Evolutionary conservation across 1,140 invertebrate species (phyloP), one percentile per base, ranked within the genome.

Genomic region (Teleogryllus occipitalis): DNA sequence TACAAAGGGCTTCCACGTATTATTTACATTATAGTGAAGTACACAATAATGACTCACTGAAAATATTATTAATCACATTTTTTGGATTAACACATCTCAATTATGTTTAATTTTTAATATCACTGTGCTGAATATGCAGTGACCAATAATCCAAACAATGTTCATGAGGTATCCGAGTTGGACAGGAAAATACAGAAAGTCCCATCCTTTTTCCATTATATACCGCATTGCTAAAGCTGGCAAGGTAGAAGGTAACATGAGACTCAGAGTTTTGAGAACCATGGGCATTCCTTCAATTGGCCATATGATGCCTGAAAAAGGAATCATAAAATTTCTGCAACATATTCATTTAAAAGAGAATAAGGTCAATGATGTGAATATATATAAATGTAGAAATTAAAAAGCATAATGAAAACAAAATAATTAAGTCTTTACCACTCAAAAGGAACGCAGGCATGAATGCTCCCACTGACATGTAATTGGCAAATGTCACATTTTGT

Each of bases 281-380:
- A 83, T 81, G 7, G 89, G 89, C 86, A 91, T 91, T 14, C 89
- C 90, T 85, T 92, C 88, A 65, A 90, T 84, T 2, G 90, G 90
- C 90, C 90, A 92, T 76, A 91, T 88, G 75, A 91, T 90, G 54
- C 90, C 90, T 88, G 83, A 47, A 84, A 83, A 81, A 73, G 2
- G 2, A 65, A 65, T 65, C 54, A 65, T 65, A 65, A 65, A 65
- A 65, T 65, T 14, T 14, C 18, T 7, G 2, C 10, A 65, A 65
- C 18, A 14, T 65, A 10, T 65, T 7, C 3, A 7, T 65, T 65
- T 14, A 65, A 18, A 65, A 39, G 5, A 39, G 1, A 39, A 39
- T 5, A 39, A 39, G 1, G 27, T 39, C 27, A 39, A 39, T 39
- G 27, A 39, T 39, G 27, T 5, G 5, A 5, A 2, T 1, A 39